A percentile compares a stretch with the other conserved stretches of the same genome.
Conservation (phyloP, 92 coral and sea anemone genomes). For the Phymanthus crucifer region DNA sequence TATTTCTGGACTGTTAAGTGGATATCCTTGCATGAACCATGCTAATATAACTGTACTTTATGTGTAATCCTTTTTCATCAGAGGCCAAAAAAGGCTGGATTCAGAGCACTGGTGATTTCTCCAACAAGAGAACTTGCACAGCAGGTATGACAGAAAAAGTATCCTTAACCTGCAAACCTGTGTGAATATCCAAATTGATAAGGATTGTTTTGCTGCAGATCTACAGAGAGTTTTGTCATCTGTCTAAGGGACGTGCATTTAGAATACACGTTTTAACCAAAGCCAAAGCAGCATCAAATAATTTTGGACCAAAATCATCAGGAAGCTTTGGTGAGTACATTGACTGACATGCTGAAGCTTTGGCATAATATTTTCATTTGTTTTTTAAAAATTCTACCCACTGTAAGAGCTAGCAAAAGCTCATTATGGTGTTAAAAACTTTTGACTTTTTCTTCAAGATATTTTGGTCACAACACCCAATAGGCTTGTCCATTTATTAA, state of each 20-base stretch:
- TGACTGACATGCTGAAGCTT: background rate
- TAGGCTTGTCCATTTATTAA: conserved; percentile 84
- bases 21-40: too few species aligned
- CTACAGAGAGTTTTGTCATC: conserved; percentile 90
- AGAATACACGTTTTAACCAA: conserved; percentile 89
- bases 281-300: conserved; percentile 91
- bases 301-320: conserved; percentile 83
- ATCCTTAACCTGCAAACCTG: background rate
- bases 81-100: conserved; percentile 78
- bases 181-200: background rate
- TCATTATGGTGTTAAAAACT: background rate
- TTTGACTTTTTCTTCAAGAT: conserved; percentile 43
- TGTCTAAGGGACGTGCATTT: conserved; percentile 82
- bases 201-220: conserved; percentile 33
- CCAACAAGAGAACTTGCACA: conserved; percentile 97
- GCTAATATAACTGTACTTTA: too few species aligned
- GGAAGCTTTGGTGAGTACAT: conserved; percentile 79
- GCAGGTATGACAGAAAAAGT: conserved; percentile 57
- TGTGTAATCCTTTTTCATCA: conserved; percentile 20
- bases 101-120: conserved; percentile 91
- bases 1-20: too few species aligned
- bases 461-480: conserved; percentile 95
- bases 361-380: background rate
- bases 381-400: too few species aligned
- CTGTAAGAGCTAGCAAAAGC: background rate